Percentiles rank a stretch among this genome's conserved stretches.
Evolutionary conservation across 1,140 invertebrate species (phyloP).

Genomic region (Calephelis virginiensis): DNA sequence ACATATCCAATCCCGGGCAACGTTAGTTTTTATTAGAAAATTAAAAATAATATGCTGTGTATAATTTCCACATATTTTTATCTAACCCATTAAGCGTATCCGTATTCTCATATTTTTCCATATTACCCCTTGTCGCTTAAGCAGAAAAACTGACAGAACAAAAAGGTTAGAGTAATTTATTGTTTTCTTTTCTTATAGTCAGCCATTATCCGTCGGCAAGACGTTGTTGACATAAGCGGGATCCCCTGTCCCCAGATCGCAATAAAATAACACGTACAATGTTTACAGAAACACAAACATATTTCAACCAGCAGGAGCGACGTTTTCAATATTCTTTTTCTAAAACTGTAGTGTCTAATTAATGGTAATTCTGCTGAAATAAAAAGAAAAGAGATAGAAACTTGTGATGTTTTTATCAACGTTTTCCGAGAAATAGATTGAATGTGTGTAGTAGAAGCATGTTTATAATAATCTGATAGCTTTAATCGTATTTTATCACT

Average conservation of each 20-base stretch:
- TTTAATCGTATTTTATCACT: too few relatives aligned
- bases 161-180: slow-evolving; percentile 15
- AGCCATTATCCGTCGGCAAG: slow-evolving; percentile 9
- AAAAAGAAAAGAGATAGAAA: too few relatives aligned
- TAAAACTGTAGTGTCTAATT: not conserved
- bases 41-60: too few relatives aligned
- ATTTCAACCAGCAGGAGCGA: not conserved
- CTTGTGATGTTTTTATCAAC: too few relatives aligned
- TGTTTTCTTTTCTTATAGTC: slow-evolving; percentile 16
- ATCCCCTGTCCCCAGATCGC: slow-evolving; percentile 11
- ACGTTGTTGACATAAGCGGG: slow-evolving; percentile 11
- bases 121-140: slow-evolving; percentile 3
- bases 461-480: too few relatives aligned
- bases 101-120: not conserved
- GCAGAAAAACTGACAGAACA: slow-evolving; percentile 16
- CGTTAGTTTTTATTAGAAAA: too few relatives aligned
- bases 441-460: too few relatives aligned
- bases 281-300: slow-evolving; percentile 12
- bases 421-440: too few relatives aligned
- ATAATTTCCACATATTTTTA: not conserved
- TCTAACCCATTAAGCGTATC: not conserved
- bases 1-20: too few relatives aligned
- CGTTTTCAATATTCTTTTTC: not conserved
- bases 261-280: slow-evolving; percentile 14
- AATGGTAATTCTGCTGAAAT: not conserved